Evolutionary conservation across 2,113 vertebrate species (phyloP).

Genomic region (Neopipo cinnamomea): DNA sequence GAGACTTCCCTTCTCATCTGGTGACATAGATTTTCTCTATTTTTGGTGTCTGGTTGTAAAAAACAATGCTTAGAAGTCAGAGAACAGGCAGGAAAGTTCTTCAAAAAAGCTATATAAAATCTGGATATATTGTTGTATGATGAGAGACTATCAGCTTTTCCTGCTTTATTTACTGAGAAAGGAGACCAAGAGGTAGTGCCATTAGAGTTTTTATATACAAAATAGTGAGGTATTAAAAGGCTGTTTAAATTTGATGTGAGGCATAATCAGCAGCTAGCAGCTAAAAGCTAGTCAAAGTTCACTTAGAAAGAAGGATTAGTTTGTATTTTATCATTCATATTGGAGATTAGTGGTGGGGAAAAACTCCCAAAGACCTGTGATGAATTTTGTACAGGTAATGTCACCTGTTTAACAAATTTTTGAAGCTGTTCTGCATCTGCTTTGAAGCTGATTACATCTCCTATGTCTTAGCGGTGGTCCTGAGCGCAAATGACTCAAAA

Average conservation of each 20-base stretch:
- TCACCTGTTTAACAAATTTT: neutral
- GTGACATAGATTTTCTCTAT: neutral
- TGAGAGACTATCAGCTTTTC: neutral
- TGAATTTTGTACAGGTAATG: neutral
- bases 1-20: neutral
- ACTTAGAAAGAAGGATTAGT: neutral
- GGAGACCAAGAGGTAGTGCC: neutral
- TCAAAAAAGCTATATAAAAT: neutral
- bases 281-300: neutral
- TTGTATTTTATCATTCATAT: neutral
- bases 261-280: neutral
- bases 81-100: neutral
- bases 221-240: neutral
- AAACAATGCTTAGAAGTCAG: neutral
- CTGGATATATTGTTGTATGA: neutral
- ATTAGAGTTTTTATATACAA: neutral
- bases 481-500: neutral
- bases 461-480: neutral
- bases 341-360: neutral
- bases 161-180: neutral
- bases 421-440: neutral
- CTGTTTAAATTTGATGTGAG: neutral
- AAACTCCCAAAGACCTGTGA: neutral
- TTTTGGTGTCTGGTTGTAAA: neutral
- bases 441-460: neutral